A percentile compares a stretch with the other conserved stretches of the same genome.
phyloP scores from a whole-genome alignment of 2,113 vertebrate genomes.

The Chlorocebus sabaeus region DNA sequence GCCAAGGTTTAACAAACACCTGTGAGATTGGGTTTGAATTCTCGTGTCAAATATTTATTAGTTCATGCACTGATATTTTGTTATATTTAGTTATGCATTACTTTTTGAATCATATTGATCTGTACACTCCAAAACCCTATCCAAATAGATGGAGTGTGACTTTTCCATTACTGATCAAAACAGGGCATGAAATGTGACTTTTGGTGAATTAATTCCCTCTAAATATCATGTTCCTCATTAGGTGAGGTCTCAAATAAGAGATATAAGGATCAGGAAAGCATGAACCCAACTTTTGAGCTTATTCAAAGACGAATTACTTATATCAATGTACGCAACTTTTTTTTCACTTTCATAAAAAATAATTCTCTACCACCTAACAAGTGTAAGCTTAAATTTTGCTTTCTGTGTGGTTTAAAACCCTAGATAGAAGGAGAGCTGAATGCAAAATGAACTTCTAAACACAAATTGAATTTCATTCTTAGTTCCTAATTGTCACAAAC shows the following conservation, averaged over 20 bases:
- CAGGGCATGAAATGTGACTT: neutral
- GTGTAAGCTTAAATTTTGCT: neutral
- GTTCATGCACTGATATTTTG: neutral
- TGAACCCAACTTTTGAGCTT: neutral
- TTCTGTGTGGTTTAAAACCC: neutral
- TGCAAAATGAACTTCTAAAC: neutral
- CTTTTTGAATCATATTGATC: neutral
- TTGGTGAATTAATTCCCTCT: neutral
- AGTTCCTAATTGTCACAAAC: neutral
- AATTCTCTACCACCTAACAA: neutral
- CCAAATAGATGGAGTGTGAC: neutral
- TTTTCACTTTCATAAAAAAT: neutral
- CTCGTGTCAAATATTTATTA: neutral
- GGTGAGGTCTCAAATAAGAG: neutral
- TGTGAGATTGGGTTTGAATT: neutral
- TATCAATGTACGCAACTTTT: neutral
- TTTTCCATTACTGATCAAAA: neutral
- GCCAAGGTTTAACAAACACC: neutral
- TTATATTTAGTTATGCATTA: neutral
- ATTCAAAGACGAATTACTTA: neutral
- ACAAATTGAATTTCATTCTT: neutral
- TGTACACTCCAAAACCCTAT: neutral
- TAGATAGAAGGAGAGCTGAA: neutral
- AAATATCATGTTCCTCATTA: neutral
- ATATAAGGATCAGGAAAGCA: neutral